Base-by-base conservation (phyloP, 2,888 invertebrate genomes). In the Hoplodrina ambigua region DNA sequence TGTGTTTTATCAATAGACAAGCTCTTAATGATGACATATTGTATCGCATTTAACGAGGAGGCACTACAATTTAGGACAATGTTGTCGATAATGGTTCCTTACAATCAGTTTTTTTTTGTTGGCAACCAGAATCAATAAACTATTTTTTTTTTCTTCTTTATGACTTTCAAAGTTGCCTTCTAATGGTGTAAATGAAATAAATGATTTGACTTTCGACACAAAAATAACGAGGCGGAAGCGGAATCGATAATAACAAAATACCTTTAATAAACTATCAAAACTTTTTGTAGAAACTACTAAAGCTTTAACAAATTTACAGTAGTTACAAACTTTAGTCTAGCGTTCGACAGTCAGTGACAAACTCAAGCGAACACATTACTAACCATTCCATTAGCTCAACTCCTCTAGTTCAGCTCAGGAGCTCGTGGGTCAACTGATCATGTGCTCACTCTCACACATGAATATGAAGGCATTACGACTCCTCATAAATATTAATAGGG, bases 401-500 rank as follows among this genome's bases (percentile, higher is more conserved):
- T 52, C 25, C 72, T 62, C 49, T 30, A 49, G 46, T 41, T 66
- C 17, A 52, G 44, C 56, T 71, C 50, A 30, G 37, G 17, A 62
- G 25, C 44, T 30, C 25, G 8, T 0, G 11, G 62, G 20, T 44
- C 62, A 55, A 37, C 25, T 19, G 44, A 46, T 61, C 60, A 69
- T 53, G 44, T 25, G 49, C n/a, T 65, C 55, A 53, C 56, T 2
- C 62, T 13, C 33, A 33, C 59, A 73, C 63, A 61, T 44, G 59
- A 61, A 58, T 67, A 61, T 67, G 54, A 79, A 70, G 52, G 57
- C 64, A 79, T 67, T 65, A 73, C 41, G 64, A 49, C 25, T 55
- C 33, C 25, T 74, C 79, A 79, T 78, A 78, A 70, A 78, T 78
- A 78, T 79, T 78, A 61, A 79, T 70, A 69, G 64, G 54, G 63